Percentiles rank a stretch among this genome's conserved stretches.
These are phyloP conservation scores for Zaprionus taronus DNA, from an alignment of 1,140 invertebrate genomes.

Conservation along the genomic window DNA sequence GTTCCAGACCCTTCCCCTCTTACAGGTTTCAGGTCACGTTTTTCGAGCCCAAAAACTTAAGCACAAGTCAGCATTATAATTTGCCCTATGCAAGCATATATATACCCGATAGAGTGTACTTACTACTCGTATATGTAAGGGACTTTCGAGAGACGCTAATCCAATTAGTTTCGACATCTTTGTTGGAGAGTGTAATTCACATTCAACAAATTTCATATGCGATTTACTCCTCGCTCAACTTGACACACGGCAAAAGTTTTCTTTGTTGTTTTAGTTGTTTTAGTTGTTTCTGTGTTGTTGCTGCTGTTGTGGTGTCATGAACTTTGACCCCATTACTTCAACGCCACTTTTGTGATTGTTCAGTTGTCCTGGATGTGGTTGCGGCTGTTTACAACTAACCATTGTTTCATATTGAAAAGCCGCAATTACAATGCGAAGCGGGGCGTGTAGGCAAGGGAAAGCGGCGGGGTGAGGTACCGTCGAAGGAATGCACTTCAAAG, in stretches of 20 bases:
- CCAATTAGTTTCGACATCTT: constrained; percentile 35
- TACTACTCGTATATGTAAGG: background rate
- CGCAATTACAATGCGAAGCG: constrained; percentile 21
- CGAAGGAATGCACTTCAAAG: background rate
- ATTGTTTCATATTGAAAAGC: constrained; percentile 34
- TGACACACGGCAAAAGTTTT: constrained; percentile 24
- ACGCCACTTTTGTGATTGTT: constrained; percentile 16
- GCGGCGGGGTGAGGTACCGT: background rate
- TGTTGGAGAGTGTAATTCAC: constrained; percentile 28
- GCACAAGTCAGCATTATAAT: background rate
- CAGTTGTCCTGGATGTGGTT: constrained; percentile 37
- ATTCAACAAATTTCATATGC: constrained; percentile 21
- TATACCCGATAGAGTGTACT: background rate
- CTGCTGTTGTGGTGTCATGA: constrained; percentile 25
- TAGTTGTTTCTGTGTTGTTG: background rate
- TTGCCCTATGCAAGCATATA: background rate
- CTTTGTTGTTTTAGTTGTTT: background rate
- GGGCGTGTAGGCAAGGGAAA: background rate
- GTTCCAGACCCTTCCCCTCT: background rate
- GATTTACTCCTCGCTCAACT: constrained; percentile 9
- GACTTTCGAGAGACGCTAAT: constrained; percentile 5
- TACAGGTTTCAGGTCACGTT: constrained; percentile 46
- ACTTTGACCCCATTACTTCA: constrained; percentile 46
- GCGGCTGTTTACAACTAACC: constrained; percentile 22
- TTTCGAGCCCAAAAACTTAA: background rate